These are phyloP conservation scores for Parauchenoglanis ngamensis DNA, from an alignment of 2,797 vertebrate genomes.

Conservation along the genomic window DNA sequence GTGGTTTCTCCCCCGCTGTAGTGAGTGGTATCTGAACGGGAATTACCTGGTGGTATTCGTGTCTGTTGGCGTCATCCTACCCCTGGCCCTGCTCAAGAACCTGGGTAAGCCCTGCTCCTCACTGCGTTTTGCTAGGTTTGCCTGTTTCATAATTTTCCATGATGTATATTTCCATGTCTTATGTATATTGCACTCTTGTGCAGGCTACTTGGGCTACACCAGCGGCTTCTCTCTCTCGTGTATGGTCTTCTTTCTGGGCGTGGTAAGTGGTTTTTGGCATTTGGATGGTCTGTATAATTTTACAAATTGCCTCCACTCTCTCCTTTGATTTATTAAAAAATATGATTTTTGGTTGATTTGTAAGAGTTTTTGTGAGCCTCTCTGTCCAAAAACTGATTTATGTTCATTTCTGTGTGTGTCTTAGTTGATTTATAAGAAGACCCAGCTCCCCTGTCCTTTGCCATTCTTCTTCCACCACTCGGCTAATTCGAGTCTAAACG, in stretches of 20 bases:
- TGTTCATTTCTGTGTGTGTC: not conserved
- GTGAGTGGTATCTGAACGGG: conserved; percentile 95
- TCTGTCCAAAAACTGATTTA: not conserved
- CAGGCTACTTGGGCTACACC: conserved; percentile 97
- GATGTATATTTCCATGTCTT: not conserved
- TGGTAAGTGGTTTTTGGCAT: conserved; percentile 75
- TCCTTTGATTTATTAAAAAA: not conserved
- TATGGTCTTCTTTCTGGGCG: conserved; percentile 95
- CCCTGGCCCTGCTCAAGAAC: conserved; percentile 91
- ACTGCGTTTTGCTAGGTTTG: not conserved
- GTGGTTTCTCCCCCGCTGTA: conserved; percentile 61
- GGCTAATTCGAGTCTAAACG: conserved; percentile 81
- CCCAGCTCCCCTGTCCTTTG: conserved; percentile 89
- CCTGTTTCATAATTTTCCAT: not conserved
- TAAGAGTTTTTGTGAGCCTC: not conserved
- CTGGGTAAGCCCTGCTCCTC: conserved; percentile 78
- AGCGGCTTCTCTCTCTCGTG: conserved; percentile 95
- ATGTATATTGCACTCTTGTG: conserved; percentile 21
- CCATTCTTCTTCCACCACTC: conserved; percentile 74
- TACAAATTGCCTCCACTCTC: not conserved
- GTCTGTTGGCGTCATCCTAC: conserved; percentile 89
- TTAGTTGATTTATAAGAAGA: conserved; percentile 96
- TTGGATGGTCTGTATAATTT: no score
- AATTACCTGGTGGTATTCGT: conserved; percentile 95
- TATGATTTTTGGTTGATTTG: not conserved